Evolutionary conservation across 2,888 invertebrate species (phyloP), one percentile per base, ranked within the genome.

Genomic region (Agelastica alni): DNA sequence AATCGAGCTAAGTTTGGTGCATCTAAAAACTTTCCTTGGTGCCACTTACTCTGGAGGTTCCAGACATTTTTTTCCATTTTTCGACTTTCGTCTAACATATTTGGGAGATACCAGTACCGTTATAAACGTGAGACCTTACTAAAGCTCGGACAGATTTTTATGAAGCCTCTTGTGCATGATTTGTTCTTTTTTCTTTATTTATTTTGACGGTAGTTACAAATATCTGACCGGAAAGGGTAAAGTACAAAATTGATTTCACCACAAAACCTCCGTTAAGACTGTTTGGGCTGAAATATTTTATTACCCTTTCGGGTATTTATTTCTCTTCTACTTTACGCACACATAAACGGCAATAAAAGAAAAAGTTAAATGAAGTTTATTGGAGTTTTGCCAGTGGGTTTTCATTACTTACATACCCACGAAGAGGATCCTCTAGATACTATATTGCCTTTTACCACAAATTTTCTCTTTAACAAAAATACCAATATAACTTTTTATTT

Each of bases 341-440:
- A 39, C 39, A 39, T 48, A 48, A 39, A 48, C 39, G 26, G 39
- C 39, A 48, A 48, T 48, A 39, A 48, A 48, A 47, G 28, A 34
- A 31, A 39, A 48, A 39, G 39, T 48, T 39, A 45, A 30, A 48
- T 39, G 47, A 37, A 47, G 37, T 48, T 48, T 39, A 48, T 39
- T 48, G 48, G 39, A 48, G 48, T 48, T 45, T 26, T n/a, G 22
- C 34, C 22, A 34, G 32, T 22, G 22, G 32, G 34, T 34, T 48
- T 48, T 48, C 39, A 48, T 48, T 48, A 39, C 39, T 39, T 39
- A 48, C n/a, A n/a, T 9, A 3, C 16, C 10, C 16, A n/a, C n/a
- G 36, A 36, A n/a, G 17, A 17, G 17, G n/a, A 7, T n/a, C 10
- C 16, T 17, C n/a, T 9, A 36, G 9, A 17, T 9, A 26, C 3